phyloP scores from a whole-genome alignment of 2,797 vertebrate species.

The Acanthurus leucopareius region DNA sequence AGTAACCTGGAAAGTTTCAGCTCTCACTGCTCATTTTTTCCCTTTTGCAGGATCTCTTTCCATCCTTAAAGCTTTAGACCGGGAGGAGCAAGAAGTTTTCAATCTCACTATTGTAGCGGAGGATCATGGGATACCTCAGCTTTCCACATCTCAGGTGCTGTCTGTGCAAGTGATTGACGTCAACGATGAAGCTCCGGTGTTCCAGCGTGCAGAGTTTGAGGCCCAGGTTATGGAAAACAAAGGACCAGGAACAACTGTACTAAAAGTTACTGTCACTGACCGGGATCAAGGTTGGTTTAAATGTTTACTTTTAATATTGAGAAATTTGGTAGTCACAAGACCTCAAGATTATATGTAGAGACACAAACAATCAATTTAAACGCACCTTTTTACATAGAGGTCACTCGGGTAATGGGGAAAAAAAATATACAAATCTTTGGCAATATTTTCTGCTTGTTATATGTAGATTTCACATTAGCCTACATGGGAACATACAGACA shows the following conservation, averaged over 20 bases:
- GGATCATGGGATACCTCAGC: constrained; percentile 92
- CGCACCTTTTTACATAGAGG: no score
- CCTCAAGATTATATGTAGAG: background rate
- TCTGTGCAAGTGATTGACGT: constrained; percentile 93
- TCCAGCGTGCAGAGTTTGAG: constrained; percentile 88
- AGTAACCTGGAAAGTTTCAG: constrained; percentile 3
- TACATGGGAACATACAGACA: background rate
- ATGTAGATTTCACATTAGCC: background rate
- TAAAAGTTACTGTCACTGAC: constrained; percentile 90
- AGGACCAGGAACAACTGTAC: constrained; percentile 88
- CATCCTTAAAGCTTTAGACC: constrained; percentile 90
- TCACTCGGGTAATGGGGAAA: no score
- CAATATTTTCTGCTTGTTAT: background rate
- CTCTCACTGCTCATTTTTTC: background rate
- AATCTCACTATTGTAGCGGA: constrained; percentile 91
- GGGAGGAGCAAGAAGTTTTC: constrained; percentile 90
- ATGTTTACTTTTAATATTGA: background rate
- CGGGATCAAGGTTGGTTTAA: constrained; percentile 88
- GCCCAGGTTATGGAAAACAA: constrained; percentile 91
- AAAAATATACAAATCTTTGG: background rate
- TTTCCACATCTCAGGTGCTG: constrained; percentile 91
- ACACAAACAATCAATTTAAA: no score
- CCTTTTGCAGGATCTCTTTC: constrained; percentile 70
- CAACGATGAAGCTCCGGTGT: constrained; percentile 93
- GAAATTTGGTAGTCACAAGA: background rate